Evolutionary conservation across 2,113 vertebrate genomes (phyloP).

Genomic region (Elachura formosa): DNA sequence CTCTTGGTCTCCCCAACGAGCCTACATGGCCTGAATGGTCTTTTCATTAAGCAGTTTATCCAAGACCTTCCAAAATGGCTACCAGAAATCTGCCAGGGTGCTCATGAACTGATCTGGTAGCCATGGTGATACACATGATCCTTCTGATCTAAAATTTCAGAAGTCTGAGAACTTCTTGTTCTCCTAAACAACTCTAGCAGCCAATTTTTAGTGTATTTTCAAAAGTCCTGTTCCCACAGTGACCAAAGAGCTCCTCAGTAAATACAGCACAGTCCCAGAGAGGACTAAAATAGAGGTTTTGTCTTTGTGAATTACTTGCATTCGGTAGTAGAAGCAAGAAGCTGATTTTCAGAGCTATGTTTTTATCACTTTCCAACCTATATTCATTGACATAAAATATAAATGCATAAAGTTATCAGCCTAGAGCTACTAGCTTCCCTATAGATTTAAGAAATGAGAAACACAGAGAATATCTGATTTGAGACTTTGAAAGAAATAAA

Average conservation of each 20-base stretch:
- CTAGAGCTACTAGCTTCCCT: constrained; percentile 25
- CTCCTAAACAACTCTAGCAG: background rate
- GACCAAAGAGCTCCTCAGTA: background rate
- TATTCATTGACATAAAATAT: constrained; percentile 27
- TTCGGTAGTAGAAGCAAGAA: background rate
- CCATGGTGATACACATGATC: constrained; percentile 39
- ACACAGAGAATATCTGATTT: background rate
- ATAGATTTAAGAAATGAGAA: constrained; percentile 21
- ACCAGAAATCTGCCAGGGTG: constrained; percentile 9
- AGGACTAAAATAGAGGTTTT: background rate
- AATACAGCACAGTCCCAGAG: background rate
- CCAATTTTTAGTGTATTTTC: background rate
- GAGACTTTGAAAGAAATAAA: constrained; percentile 19
- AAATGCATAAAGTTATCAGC: constrained; percentile 31
- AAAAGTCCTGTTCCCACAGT: background rate
- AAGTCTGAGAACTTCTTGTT: constrained; percentile 32
- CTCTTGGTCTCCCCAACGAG: background rate
- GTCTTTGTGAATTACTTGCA: background rate
- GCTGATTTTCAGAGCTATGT: background rate
- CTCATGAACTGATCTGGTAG: constrained; percentile 25
- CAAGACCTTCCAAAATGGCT: constrained; percentile 1
- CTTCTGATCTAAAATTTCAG: constrained; percentile 35
- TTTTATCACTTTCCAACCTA: background rate
- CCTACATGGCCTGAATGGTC: background rate
- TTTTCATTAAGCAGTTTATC: background rate